Evolutionary conservation across 64 coral and sea anemone species (phyloP), one percentile per base, ranked within the genome.

Genomic region (Montipora capricornis): DNA sequence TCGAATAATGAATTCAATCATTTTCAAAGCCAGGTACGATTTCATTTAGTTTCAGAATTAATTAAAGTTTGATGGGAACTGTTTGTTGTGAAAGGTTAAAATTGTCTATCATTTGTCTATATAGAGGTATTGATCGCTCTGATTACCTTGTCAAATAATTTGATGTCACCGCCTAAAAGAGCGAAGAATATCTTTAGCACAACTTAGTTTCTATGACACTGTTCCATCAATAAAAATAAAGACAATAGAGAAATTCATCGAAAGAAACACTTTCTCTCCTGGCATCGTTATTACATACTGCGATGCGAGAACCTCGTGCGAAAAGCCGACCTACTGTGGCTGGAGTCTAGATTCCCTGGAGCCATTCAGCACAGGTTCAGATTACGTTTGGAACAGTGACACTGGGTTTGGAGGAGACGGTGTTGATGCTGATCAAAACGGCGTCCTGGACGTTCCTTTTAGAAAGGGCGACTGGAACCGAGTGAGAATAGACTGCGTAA

Each of bases 231-330:
- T 37, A 37, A 37, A 37, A 37, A 37, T 37, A 37, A 37, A 37
- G 29, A 37, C 79, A 1, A 7, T 8, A 12, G 49, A 37, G 79
- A 7, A 24, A 92, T 92, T 84, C 80, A 92, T 53, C 9, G 29
- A 19, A 5, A 5, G 15, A 26, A 16, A 7, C 70, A 74, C 51
- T 92, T 92, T 24, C 51, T 92, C 5, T 64, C 94, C 4, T 95
- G 94, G 94, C 89, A 95, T 82, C 89, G 94, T 16, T 95, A 84
- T 75, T 95, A 70, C n/a, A 47, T 91, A 1, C 76, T 95, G 46
- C 62, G 79, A 73, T 95, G 91, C 67, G 94, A 95, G 22, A 88
- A 95, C 19, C 59, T 95, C 2, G 49, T 95, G 3, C 89, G 76
- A 19, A 22, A 47, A 80, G 79, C 87, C 37, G 89, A 6, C 94